Conservation (phyloP, 2,797 vertebrate species). For the Epinephelus awoara region DNA sequence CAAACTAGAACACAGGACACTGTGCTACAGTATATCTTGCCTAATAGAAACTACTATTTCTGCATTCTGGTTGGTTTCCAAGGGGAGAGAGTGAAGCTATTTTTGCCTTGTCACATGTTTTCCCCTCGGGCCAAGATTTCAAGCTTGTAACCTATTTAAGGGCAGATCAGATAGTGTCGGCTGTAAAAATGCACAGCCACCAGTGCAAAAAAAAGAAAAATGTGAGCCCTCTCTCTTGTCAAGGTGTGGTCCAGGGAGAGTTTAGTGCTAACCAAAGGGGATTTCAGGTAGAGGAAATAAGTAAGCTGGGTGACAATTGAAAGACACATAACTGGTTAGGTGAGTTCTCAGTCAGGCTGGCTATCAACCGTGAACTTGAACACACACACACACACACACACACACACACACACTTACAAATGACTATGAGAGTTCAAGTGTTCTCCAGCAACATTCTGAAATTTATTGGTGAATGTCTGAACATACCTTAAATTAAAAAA, state of each 20-base stretch:
- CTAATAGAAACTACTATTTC: conserved; percentile 80
- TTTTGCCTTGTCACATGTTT: conserved; percentile 83
- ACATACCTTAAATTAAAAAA: not conserved
- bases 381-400: conserved; percentile 29
- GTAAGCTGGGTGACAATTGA: not conserved
- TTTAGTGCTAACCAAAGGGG: not conserved
- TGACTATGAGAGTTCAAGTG: not conserved
- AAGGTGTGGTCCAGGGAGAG: conserved; percentile 18
- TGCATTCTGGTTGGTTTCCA: conserved; percentile 77
- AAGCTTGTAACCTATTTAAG: conserved; percentile 82
- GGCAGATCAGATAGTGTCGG: conserved; percentile 53
- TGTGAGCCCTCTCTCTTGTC: not conserved
- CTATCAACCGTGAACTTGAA: conserved; percentile 41
- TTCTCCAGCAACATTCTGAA: not conserved
- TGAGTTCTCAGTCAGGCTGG: conserved; percentile 24
- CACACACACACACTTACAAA: not conserved
- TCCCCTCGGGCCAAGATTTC: conserved; percentile 72
- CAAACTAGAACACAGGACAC: conserved; percentile 73
- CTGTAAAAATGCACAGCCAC: conserved; percentile 32
- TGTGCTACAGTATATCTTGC: conserved; percentile 51
- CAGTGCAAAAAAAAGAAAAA: conserved; percentile 11
- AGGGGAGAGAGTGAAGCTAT: conserved; percentile 79
- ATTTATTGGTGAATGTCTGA: not conserved
- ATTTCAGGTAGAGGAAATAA: conserved; percentile 24
- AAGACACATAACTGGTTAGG: conserved; percentile 48